Evolutionary conservation across 2,113 vertebrate species (phyloP), one percentile per base, ranked within the genome.

Genomic region (Trichomycterus rosablanca): DNA sequence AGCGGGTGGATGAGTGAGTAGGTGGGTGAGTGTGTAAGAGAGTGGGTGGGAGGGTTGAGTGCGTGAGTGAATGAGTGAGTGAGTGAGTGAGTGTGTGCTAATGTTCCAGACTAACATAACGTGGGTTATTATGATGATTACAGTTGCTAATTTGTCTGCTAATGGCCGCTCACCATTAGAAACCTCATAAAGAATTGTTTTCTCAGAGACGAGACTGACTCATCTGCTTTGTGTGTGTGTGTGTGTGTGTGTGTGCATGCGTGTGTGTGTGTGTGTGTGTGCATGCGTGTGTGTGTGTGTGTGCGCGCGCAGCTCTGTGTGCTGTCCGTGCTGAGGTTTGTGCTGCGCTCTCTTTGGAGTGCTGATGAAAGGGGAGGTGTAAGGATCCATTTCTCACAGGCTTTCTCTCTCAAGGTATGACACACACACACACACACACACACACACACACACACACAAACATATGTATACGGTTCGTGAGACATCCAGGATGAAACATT

Each of bases 391-490:
- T 75, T 98, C 0, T 84, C 81, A 1, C 91, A 94, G 76, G 90
- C 94, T 7, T 94, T 94, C 80, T 96, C 91, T 75, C 63, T 97
- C 9, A 88, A 84, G 90, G 95, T 97, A 78, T 57, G n/a, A n/a
- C n/a, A n/a, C n/a, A n/a, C n/a, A n/a, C n/a, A n/a, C n/a, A n/a
- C n/a, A n/a, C n/a, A n/a, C n/a, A n/a, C n/a, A n/a, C n/a, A n/a
- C n/a, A n/a, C n/a, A n/a, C n/a, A n/a, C n/a, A n/a, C n/a, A n/a
- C n/a, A n/a, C n/a, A n/a, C n/a, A n/a, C n/a, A n/a, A n/a, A n/a
- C n/a, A n/a, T n/a, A n/a, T n/a, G n/a, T 51, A 73, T 57, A 39
- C n/a, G n/a, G n/a, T n/a, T n/a, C n/a, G n/a, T n/a, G n/a, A n/a
- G n/a, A n/a, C n/a, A n/a, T n/a, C n/a, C n/a, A n/a, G n/a, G n/a